phyloP scores from a whole-genome alignment of 2,888 invertebrate species.

The Clistopyga incitator region DNA sequence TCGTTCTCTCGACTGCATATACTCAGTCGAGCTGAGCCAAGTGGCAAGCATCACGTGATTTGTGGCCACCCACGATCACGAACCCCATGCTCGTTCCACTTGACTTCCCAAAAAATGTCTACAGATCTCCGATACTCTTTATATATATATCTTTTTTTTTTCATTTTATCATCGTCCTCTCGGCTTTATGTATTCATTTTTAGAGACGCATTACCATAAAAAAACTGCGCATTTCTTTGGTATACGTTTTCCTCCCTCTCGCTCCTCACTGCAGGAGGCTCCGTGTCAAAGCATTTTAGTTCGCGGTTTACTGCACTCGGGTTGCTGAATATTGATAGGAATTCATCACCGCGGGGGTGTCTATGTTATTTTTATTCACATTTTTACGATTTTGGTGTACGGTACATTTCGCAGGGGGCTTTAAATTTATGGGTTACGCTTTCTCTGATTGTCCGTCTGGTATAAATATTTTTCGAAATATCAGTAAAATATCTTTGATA shows the following conservation, averaged over 20 bases:
- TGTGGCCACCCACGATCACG: slow-evolving; percentile 2
- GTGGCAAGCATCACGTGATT: slow-evolving; percentile 9
- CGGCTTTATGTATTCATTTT: neutral
- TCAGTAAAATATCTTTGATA: no score
- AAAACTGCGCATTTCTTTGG: neutral
- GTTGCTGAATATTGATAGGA: neutral
- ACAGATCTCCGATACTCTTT: neutral
- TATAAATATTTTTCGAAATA: no score
- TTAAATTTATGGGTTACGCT: neutral
- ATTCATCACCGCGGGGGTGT: neutral
- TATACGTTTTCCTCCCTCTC: neutral
- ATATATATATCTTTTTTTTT: no score
- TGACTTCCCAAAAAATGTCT: neutral
- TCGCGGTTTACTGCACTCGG: neutral
- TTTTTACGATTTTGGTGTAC: neutral
- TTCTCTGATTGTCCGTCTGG: no score
- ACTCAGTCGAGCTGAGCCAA: neutral
- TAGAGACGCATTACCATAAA: neutral
- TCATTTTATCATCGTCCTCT: neutral
- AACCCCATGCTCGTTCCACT: neutral
- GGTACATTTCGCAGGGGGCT: neutral
- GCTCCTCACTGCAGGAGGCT: neutral
- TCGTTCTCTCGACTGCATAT: neutral
- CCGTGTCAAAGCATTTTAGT: neutral
- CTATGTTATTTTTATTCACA: neutral